Conservation (phyloP, 1,140 invertebrate genomes). For the Bombyx mori region DNA sequence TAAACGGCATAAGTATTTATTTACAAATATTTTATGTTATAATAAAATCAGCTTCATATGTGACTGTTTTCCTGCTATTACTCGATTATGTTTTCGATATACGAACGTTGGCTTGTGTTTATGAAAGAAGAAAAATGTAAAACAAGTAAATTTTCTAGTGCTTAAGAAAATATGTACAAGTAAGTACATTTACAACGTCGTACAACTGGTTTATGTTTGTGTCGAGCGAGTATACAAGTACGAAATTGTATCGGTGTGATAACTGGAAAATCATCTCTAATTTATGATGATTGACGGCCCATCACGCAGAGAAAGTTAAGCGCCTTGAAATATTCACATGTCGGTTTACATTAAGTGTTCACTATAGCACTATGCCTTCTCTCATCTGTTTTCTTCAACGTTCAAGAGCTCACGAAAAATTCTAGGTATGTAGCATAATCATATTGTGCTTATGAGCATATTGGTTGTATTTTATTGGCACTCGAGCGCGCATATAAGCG, state of each 20-base stretch:
- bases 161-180: too few species aligned
- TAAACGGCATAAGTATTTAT: too few species aligned
- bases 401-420: slow-evolving; percentile 5
- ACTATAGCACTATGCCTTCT: too few species aligned
- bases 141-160: too few species aligned
- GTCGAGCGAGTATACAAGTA: not conserved
- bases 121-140: too few species aligned
- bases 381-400: not conserved
- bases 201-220: too few species aligned
- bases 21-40: too few species aligned
- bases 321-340: slow-evolving; percentile 49
- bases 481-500: slow-evolving; percentile 7
- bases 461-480: not conserved
- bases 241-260: slow-evolving; percentile 30
- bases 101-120: too few species aligned
- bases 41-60: too few species aligned
- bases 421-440: slow-evolving; percentile 8
- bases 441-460: not conserved
- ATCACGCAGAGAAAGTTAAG: slow-evolving; percentile 60
- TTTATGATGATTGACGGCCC: slow-evolving; percentile 53
- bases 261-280: slow-evolving; percentile 47
- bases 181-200: too few species aligned
- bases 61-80: too few species aligned
- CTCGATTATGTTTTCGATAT: too few species aligned
- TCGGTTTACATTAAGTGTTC: slow-evolving; percentile 43